These are phyloP conservation scores for Mimachlamys varia DNA, from an alignment of 2,888 invertebrate species.

Conservation along the genomic window DNA sequence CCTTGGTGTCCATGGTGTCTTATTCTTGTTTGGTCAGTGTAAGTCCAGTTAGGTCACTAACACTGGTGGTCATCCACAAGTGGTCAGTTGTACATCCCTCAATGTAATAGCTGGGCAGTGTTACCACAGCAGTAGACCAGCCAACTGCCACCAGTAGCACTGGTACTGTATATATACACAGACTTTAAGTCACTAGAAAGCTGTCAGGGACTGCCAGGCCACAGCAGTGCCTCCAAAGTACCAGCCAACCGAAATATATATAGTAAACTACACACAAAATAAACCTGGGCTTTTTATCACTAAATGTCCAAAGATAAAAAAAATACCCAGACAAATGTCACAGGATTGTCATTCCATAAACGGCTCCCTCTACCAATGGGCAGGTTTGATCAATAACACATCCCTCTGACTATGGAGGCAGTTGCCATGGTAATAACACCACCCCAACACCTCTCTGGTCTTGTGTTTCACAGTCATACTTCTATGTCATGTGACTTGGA, in stretches of 20 bases:
- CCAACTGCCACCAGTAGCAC: background rate
- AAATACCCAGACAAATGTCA: conserved; percentile 19
- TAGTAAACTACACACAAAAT: background rate
- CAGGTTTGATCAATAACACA: background rate
- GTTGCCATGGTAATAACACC: background rate
- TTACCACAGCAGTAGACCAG: background rate
- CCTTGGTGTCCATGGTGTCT: conserved; percentile 16
- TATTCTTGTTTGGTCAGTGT: background rate
- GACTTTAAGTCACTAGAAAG: background rate
- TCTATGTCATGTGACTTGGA: background rate
- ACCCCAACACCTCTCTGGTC: background rate
- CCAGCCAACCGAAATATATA: background rate
- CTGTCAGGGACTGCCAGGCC: background rate
- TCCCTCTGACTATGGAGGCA: conserved; percentile 21
- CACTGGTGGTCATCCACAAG: background rate
- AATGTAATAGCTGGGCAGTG: background rate
- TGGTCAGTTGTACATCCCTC: background rate
- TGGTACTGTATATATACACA: background rate
- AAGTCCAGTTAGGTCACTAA: background rate
- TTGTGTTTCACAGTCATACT: background rate
- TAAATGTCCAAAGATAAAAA: background rate
- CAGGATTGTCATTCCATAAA: background rate
- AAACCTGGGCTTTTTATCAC: background rate
- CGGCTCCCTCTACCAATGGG: background rate
- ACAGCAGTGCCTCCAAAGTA: background rate